phyloP scores from a whole-genome alignment of 1,140 invertebrate genomes.

The Drosophila littoralis region DNA sequence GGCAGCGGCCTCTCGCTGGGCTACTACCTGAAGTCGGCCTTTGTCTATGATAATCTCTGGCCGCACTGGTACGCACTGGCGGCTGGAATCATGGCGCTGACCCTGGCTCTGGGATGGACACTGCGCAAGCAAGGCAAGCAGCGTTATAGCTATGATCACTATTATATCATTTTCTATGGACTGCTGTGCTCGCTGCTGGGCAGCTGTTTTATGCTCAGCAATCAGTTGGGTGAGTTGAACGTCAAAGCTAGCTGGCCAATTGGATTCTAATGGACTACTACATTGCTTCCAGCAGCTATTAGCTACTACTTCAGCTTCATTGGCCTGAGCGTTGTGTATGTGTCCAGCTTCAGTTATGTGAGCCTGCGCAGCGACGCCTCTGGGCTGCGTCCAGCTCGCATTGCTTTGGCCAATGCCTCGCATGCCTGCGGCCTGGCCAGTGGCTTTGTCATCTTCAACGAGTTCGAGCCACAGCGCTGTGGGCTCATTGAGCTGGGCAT shows the following conservation, averaged over 20 bases:
- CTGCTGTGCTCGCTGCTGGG: slow-evolving; percentile 71
- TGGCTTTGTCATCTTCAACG: slow-evolving; percentile 76
- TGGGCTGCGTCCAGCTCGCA: slow-evolving; percentile 58
- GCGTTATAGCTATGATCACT: slow-evolving; percentile 73
- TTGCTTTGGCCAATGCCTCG: slow-evolving; percentile 65
- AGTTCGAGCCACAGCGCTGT: slow-evolving; percentile 66
- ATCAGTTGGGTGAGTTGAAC: slow-evolving; percentile 63
- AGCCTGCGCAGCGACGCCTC: slow-evolving; percentile 63
- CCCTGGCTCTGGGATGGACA: slow-evolving; percentile 61
- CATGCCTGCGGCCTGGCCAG: slow-evolving; percentile 57
- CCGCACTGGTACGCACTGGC: slow-evolving; percentile 68
- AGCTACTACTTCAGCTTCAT: slow-evolving; percentile 77
- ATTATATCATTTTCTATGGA: slow-evolving; percentile 76
- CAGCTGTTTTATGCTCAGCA: slow-evolving; percentile 75
- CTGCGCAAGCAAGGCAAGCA: slow-evolving; percentile 60
- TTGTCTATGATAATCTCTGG: slow-evolving; percentile 74
- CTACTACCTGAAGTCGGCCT: slow-evolving; percentile 75
- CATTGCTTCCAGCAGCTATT: slow-evolving; percentile 42
- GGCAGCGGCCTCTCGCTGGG: slow-evolving; percentile 68
- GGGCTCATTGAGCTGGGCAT: slow-evolving; percentile 60
- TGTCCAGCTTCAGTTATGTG: slow-evolving; percentile 72
- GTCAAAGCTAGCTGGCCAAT: background rate
- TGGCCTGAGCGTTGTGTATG: slow-evolving; percentile 61
- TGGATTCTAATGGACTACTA: background rate
- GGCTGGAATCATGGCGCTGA: slow-evolving; percentile 42